Percentiles rank a stretch among this genome's conserved stretches.
These are phyloP conservation scores for Diaprepes abbreviatus DNA, from an alignment of 2,888 invertebrate species.

Conservation along the genomic window DNA sequence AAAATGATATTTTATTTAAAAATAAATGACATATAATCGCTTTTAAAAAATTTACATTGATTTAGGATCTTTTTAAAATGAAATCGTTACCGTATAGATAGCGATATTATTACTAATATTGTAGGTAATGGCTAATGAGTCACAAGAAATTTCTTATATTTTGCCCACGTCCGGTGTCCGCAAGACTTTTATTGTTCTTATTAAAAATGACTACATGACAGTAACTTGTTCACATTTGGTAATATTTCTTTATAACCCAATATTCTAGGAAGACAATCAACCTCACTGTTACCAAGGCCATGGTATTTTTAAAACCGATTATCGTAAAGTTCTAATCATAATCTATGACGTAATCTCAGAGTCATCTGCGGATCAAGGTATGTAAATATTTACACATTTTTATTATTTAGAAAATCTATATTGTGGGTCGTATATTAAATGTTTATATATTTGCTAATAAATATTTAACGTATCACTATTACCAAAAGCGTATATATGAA, in stretches of 20 bases:
- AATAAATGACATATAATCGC: no score
- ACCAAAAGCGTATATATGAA: neutral
- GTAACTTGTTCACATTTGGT: neutral
- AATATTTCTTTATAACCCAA: slow-evolving; percentile 6
- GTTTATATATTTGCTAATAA: neutral
- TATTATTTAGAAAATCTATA: slow-evolving; percentile 16
- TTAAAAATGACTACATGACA: neutral
- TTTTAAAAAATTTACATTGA: no score
- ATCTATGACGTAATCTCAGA: slow-evolving; percentile 22
- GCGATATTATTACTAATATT: no score
- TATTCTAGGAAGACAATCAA: slow-evolving; percentile 19
- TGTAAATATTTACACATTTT: slow-evolving; percentile 26
- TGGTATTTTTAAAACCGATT: slow-evolving; percentile 4
- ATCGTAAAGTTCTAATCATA: slow-evolving; percentile 19
- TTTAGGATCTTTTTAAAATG: no score
- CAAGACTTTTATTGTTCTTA: neutral
- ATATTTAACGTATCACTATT: neutral
- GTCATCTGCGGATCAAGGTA: slow-evolving; percentile 27
- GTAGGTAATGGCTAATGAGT: no score
- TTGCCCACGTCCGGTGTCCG: no score
- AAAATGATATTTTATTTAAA: no score
- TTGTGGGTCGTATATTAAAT: slow-evolving; percentile 3
- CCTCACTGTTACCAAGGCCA: slow-evolving; percentile 7
- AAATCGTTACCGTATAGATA: no score
- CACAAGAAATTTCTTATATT: no score